Evolutionary conservation across 2,888 invertebrate species (phyloP).

Genomic region (Horisme vitalbata): DNA sequence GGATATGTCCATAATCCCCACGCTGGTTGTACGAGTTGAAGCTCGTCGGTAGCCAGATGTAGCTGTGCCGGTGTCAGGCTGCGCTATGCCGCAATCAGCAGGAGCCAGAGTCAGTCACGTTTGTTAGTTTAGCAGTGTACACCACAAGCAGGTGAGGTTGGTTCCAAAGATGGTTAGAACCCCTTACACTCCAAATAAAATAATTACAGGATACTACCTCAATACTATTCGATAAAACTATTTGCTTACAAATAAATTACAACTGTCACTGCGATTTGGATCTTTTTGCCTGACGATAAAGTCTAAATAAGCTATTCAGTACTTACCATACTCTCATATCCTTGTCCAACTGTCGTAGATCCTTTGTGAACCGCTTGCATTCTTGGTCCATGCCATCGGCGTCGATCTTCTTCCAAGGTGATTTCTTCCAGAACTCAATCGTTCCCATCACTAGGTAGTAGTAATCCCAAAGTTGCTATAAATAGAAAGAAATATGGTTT

Average conservation of each 20-base stretch:
- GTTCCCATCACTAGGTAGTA: slow-evolving; percentile 90
- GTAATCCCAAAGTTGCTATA: slow-evolving; percentile 94
- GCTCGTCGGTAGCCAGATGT: no score
- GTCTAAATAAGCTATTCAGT: background rate
- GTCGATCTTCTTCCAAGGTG: slow-evolving; percentile 96
- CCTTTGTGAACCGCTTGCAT: slow-evolving; percentile 95
- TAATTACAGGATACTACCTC: no score
- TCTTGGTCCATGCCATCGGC: slow-evolving; percentile 97
- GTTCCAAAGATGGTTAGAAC: no score
- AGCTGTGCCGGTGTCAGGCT: no score
- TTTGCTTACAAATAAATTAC: background rate
- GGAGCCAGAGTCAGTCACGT: no score
- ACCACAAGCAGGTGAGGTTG: no score
- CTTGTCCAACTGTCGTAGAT: slow-evolving; percentile 90
- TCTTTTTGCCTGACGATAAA: background rate
- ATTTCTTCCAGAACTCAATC: slow-evolving; percentile 96
- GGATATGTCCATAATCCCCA: no score
- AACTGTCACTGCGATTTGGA: background rate
- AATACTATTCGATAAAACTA: no score
- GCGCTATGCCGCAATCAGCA: no score
- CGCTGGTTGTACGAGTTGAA: no score
- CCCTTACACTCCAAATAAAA: no score
- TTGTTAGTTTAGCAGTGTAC: no score
- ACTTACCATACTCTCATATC: slow-evolving; percentile 88
- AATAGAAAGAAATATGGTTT: slow-evolving; percentile 2